A percentile compares a stretch with the other conserved stretches of the same genome.
These are phyloP conservation scores for Leptarthrus brevirostris DNA, from an alignment of 2,888 invertebrate species.

Conservation along the genomic window DNA sequence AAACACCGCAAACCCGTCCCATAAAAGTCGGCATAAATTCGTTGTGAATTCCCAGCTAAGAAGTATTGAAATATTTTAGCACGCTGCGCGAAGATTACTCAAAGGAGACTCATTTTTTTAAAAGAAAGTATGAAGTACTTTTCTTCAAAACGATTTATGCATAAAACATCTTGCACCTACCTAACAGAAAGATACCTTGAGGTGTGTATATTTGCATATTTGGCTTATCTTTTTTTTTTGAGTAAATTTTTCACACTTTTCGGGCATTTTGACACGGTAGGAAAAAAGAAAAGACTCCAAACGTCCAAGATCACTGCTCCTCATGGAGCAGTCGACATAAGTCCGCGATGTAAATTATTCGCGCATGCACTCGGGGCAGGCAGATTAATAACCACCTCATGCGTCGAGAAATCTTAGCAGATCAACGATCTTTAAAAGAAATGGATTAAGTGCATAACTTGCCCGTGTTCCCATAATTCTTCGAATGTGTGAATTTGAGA, in stretches of 20 bases:
- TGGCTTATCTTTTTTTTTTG: not conserved
- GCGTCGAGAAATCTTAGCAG: not conserved
- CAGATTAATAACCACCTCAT: slow-evolving; percentile 1
- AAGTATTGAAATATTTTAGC: too few relatives aligned
- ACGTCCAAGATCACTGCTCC: not conserved
- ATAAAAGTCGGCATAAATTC: slow-evolving; percentile 1
- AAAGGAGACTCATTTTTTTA: too few relatives aligned
- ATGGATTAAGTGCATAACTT: not conserved
- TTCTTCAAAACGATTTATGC: too few relatives aligned
- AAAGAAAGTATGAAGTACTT: too few relatives aligned
- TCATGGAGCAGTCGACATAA: not conserved
- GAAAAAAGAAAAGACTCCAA: not conserved
- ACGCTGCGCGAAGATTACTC: too few relatives aligned
- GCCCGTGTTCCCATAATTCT: not conserved
- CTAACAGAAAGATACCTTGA: not conserved
- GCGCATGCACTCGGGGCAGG: not conserved
- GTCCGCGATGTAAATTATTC: not conserved
- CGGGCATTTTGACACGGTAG: slow-evolving; percentile 10
- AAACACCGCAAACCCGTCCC: not conserved
- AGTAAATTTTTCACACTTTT: slow-evolving; percentile 39
- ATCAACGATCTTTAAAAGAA: not conserved
- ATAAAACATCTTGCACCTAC: slow-evolving; percentile 14
- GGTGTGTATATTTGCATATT: slow-evolving; percentile 20
- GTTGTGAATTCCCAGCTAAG: too few relatives aligned
- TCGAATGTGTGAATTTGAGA: slow-evolving; percentile 2